Percentiles rank a stretch among this genome's conserved stretches.
phyloP scores from a whole-genome alignment of 2,113 vertebrate species.

The Lucifuga dentata region DNA sequence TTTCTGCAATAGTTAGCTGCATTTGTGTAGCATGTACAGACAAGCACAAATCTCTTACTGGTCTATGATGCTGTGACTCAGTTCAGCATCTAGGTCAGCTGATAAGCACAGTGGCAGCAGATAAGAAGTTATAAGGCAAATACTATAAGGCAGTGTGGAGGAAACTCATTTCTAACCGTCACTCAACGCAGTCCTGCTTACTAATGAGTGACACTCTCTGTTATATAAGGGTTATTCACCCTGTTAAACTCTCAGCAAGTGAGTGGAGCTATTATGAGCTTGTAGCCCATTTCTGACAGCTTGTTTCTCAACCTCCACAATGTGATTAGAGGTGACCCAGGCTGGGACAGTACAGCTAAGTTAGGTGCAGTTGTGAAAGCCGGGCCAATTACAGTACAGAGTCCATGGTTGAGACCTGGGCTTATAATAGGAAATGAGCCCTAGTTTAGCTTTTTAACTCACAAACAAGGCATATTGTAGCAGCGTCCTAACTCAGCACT shows the following conservation, averaged over 20 bases:
- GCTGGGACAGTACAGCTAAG: background rate
- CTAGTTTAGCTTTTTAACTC: slow-evolving; percentile 31
- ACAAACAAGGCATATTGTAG: background rate
- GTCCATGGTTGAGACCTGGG: slow-evolving; percentile 38
- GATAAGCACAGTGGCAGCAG: slow-evolving; percentile 44
- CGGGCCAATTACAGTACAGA: slow-evolving; percentile 25
- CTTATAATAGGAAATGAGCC: background rate
- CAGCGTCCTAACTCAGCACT: slow-evolving; percentile 28
- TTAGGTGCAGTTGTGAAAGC: slow-evolving; percentile 25
- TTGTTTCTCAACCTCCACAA: slow-evolving; percentile 11
- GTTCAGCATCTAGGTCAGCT: slow-evolving; percentile 40
- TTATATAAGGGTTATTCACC: slow-evolving; percentile 34
- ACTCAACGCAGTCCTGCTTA: slow-evolving; percentile 1
- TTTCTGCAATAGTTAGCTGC: background rate
- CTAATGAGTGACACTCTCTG: background rate
- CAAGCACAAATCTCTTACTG: slow-evolving; percentile 13
- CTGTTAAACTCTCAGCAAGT: slow-evolving; percentile 2
- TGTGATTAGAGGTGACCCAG: slow-evolving; percentile 18
- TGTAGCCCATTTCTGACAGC: no score
- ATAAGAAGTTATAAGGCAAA: slow-evolving; percentile 34
- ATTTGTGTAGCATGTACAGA: slow-evolving; percentile 4
- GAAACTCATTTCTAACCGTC: slow-evolving; percentile 21
- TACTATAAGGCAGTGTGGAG: background rate
- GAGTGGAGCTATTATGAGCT: background rate
- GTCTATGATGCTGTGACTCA: background rate